Base-by-base conservation (phyloP, 37 sponge, comb jelly and placozoan species). In the Ianthella basta region DNA sequence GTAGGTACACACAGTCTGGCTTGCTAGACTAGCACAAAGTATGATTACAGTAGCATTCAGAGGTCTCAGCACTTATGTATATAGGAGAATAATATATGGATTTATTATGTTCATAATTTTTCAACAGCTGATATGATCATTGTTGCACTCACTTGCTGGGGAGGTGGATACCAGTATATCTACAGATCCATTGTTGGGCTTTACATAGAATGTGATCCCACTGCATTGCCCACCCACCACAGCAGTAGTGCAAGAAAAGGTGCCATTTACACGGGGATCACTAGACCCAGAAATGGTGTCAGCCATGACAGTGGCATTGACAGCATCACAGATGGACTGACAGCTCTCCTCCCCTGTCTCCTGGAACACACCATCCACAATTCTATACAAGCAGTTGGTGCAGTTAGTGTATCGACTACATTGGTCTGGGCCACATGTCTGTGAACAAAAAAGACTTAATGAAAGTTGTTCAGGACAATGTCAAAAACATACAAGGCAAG, bases 381-480 rank as follows among this genome's bases (percentile, higher is more conserved):
- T 64, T 29, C 29, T 29, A 64, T 29, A 64, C 23, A 64, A 16
- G 27, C 66, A 64, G 12, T 24, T 29, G 6, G 66, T 64, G 23
- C 66, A 64, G 20, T 30, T 30, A 64, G 29, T 16, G 23, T 64
- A 64, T 8, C 23, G 66, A 64, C 23, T 29, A 30, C 66, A 64
- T 64, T 64, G 66, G 29, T 64, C 66, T 29, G 66, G 12, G 20
- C 66, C 66, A 64, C 66, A 64, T 29, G 27, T 64, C 66, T 64
- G 27, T 56, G 27, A 30, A 21, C 29, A 64, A 64, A n/a, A n/a
- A n/a, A n/a, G n/a, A n/a, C n/a, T 15, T 18, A 56, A 56, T 19
- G 15, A 56, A 18, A 15, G 15, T 56, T 18, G 18, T 18, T 19
- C 15, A 19, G 59, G 15, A 56, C 59, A 15, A 15, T 19, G 16